Percentiles rank a stretch among this genome's conserved stretches.
These are phyloP conservation scores for Mechanitis mazaeus DNA, from an alignment of 2,888 invertebrate genomes.

Conservation along the genomic window DNA sequence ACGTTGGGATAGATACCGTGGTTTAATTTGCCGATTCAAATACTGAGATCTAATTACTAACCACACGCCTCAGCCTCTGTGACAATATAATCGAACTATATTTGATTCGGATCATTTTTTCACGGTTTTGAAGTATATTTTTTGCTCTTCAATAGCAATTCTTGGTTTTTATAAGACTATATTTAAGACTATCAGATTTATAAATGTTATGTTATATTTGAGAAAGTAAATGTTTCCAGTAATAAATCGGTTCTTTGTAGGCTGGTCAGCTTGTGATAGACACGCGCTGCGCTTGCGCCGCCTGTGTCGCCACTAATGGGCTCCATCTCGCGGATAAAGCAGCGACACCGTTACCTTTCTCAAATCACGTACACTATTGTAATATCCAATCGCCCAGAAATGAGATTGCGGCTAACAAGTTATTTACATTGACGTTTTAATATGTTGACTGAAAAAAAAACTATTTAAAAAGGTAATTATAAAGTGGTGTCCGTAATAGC, in stretches of 20 bases:
- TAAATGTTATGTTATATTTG: not conserved
- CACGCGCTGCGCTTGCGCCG: slow-evolving; percentile 39
- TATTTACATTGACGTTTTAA: slow-evolving; percentile 78
- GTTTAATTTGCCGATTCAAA: slow-evolving; percentile 58
- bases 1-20: slow-evolving; percentile 71
- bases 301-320: slow-evolving; percentile 48
- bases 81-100: slow-evolving; percentile 42
- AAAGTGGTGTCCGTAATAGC: slow-evolving; percentile 70
- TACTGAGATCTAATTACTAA: slow-evolving; percentile 62
- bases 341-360: slow-evolving; percentile 75
- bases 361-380: slow-evolving; percentile 77
- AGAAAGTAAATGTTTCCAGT: slow-evolving; percentile 35
- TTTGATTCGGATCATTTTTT: slow-evolving; percentile 38
- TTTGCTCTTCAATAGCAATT: slow-evolving; percentile 24
- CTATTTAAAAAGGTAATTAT: slow-evolving; percentile 76
- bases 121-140: slow-evolving; percentile 33
- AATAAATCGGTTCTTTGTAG: slow-evolving; percentile 46
- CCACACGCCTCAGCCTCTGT: slow-evolving; percentile 51
- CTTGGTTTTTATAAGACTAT: slow-evolving; percentile 27
- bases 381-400: slow-evolving; percentile 76
- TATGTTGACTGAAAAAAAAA: slow-evolving; percentile 68
- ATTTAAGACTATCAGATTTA: slow-evolving; percentile 11
- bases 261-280: slow-evolving; percentile 26
- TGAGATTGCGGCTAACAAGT: slow-evolving; percentile 78
- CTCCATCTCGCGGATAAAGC: slow-evolving; percentile 73